Conservation (phyloP, 2,797 vertebrate species). For the Kryptolebias ocellatus region DNA sequence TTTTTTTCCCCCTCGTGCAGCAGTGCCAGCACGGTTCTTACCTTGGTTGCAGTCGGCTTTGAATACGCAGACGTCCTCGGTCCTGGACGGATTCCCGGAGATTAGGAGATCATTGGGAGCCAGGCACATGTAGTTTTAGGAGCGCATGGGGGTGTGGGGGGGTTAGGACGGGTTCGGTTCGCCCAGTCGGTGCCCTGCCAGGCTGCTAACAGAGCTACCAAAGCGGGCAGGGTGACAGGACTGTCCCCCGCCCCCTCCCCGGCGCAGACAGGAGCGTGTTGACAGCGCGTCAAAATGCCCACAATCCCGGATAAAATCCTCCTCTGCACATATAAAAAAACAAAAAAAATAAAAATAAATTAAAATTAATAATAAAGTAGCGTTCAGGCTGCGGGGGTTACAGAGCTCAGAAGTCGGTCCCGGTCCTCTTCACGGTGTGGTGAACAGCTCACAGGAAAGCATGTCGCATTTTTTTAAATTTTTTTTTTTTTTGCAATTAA, state of each 20-base stretch:
- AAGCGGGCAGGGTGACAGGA: slow-evolving; percentile 76
- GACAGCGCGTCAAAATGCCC: slow-evolving; percentile 69
- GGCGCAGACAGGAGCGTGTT: slow-evolving; percentile 43
- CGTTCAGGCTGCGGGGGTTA: slow-evolving; percentile 26
- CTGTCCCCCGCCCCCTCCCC: slow-evolving; percentile 47
- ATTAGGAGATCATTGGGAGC: slow-evolving; percentile 77
- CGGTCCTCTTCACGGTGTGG: slow-evolving; percentile 36
- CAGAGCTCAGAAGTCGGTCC: slow-evolving; percentile 27
- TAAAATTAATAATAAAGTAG: slow-evolving; percentile 36
- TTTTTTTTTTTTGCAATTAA: too few species aligned
- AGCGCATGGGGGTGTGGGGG: slow-evolving; percentile 11
- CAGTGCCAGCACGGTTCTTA: slow-evolving; percentile 42
- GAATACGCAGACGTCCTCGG: slow-evolving; percentile 73
- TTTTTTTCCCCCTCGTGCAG: neutral
- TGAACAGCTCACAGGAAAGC: slow-evolving; percentile 63
- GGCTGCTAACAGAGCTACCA: slow-evolving; percentile 42
- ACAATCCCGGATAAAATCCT: slow-evolving; percentile 54
- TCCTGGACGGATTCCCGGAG: slow-evolving; percentile 66
- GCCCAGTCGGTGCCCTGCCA: slow-evolving; percentile 57
- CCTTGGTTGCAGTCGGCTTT: slow-evolving; percentile 73
- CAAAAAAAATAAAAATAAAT: slow-evolving; percentile 12
- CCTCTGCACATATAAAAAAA: neutral
- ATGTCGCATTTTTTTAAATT: slow-evolving; percentile 80
- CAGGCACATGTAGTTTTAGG: slow-evolving; percentile 74
- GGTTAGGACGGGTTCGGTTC: slow-evolving; percentile 50